Conservation (phyloP, 2,113 vertebrate species). For the Pituophis catenifer region DNA sequence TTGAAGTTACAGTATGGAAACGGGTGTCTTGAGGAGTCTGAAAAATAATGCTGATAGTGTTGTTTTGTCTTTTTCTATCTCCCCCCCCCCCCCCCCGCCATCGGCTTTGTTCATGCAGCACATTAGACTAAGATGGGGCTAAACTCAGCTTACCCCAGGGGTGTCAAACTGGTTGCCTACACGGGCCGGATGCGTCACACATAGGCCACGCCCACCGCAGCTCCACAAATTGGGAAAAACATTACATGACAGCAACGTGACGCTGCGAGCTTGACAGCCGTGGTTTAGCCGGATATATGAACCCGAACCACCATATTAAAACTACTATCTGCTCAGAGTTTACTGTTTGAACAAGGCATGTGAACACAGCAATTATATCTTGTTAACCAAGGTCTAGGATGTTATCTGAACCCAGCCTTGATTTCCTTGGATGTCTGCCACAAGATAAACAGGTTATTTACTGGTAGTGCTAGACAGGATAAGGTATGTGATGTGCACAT, state of each 20-base stretch:
- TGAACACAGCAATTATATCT: not conserved
- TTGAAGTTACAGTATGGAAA: not conserved
- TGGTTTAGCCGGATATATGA: not conserved
- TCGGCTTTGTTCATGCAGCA: not conserved
- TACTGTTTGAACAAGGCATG: not conserved
- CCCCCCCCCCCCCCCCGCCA: not conserved
- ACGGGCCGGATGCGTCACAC: too few species aligned
- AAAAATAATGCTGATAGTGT: not conserved
- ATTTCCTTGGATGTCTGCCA: not conserved
- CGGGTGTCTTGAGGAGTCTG: not conserved
- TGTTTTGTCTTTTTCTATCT: not conserved
- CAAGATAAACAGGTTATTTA: not conserved
- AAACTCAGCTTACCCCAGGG: not conserved
- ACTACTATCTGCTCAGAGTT: not conserved
- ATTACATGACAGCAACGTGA: too few species aligned
- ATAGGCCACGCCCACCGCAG: too few species aligned
- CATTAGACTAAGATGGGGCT: not conserved
- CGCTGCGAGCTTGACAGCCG: too few species aligned
- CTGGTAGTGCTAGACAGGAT: not conserved
- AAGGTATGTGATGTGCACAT: not conserved
- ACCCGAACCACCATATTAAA: not conserved
- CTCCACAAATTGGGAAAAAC: too few species aligned
- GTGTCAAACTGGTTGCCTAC: too few species aligned
- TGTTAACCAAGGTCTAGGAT: not conserved
- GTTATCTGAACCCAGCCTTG: not conserved